Evolutionary conservation across 2,888 invertebrate species (phyloP), one percentile per base, ranked within the genome.

Genomic region (Stenolophus ochropezus): DNA sequence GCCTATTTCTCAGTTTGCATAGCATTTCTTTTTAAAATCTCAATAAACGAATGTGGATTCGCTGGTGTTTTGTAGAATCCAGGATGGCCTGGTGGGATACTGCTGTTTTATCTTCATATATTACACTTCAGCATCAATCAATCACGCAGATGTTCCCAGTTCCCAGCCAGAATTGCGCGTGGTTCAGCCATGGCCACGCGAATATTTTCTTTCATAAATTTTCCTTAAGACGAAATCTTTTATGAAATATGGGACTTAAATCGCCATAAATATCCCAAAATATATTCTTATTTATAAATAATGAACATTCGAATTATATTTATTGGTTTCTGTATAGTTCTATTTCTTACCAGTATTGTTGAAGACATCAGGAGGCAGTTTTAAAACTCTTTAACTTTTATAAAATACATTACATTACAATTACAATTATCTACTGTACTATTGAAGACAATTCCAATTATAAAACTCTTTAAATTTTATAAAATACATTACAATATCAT

Each of bases 21-120:
- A 42, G 33, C 33, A 6, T 42, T 42, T 8, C 11, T 42, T 42
- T 42, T 42, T 42, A 42, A 42, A 42, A 3, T 2, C 33, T 42
- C 33, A 42, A 33, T 33, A 33, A 33, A 33, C 5, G 5, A 33
- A 33, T 8, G 8, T n/a, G n/a, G n/a, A n/a, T n/a, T n/a, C n/a
- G n/a, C n/a, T n/a, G n/a, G n/a, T n/a, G n/a, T n/a, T n/a, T n/a
- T n/a, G n/a, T n/a, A n/a, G n/a, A n/a, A n/a, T 42, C 33, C 33
- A 42, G 33, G 33, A 11, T 42, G 11, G 11, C 33, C 33, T 11
- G 6, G 2, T 11, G 6, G 33, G 33, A 42, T 11, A 42, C 33
- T 11, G 33, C 33, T 42, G 61, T 20, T 77, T 77, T 77, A 77
- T 77, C 77, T 77, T 77, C 77, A 78, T 78, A 78, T 78, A 78